Conservation (phyloP, 2,797 vertebrate species). For the Bothrops alternatus region DNA sequence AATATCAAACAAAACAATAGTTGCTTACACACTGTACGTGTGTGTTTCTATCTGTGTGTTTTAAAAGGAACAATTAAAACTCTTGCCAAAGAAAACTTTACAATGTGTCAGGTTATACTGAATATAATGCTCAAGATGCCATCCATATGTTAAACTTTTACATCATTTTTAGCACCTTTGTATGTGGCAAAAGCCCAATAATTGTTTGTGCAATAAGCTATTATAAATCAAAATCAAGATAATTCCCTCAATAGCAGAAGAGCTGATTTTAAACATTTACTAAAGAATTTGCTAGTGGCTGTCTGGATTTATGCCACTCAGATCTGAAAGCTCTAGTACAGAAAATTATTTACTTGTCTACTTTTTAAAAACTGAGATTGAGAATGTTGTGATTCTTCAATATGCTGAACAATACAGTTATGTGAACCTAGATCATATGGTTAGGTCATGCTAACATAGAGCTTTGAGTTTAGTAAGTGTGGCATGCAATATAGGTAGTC, state of each 20-base stretch:
- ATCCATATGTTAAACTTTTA: background rate
- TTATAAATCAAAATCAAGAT: background rate
- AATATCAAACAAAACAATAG: background rate
- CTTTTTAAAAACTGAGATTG: background rate
- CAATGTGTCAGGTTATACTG: background rate
- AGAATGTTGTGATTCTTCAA: background rate
- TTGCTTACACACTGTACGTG: background rate
- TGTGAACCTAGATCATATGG: background rate
- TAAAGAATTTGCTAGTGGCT: background rate
- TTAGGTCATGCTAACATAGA: background rate
- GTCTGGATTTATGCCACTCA: background rate
- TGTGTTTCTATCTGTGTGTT: background rate
- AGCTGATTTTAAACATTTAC: background rate
- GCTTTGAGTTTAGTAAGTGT: background rate
- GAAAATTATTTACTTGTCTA: background rate
- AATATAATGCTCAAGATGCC: background rate
- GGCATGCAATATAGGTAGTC: background rate
- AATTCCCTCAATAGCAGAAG: background rate
- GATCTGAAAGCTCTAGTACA: background rate
- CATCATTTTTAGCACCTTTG: background rate
- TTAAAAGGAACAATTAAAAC: background rate
- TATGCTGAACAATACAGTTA: background rate
- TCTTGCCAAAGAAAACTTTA: background rate
- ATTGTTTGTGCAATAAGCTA: background rate
- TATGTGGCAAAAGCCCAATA: background rate